Percentiles rank a stretch among this genome's conserved stretches.
Evolutionary conservation across 2,113 vertebrate genomes (phyloP).

Genomic region (Megaleporinus macrocephalus): DNA sequence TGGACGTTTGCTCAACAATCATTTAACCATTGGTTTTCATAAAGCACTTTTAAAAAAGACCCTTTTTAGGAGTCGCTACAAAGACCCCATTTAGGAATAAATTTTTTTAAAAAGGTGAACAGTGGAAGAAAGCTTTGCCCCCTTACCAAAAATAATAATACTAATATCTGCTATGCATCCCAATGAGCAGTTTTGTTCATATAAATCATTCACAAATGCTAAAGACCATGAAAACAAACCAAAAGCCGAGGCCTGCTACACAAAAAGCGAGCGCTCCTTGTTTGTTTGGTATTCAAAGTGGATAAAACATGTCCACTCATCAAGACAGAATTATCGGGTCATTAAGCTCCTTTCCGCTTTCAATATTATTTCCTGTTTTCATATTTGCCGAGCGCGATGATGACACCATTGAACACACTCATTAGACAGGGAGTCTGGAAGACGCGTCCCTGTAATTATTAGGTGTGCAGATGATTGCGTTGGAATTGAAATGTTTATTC

Average conservation of each 20-base stretch:
- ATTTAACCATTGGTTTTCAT: no score
- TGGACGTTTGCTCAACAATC: no score
- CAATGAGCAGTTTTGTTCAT: background rate
- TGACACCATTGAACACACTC: slow-evolving; percentile 93
- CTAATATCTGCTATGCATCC: background rate
- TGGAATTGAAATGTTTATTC: slow-evolving; percentile 89
- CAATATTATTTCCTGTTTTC: slow-evolving; percentile 52
- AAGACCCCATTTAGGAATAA: background rate
- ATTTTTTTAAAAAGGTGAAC: background rate
- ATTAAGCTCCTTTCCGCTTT: slow-evolving; percentile 45
- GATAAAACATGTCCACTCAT: slow-evolving; percentile 4
- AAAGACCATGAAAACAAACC: background rate
- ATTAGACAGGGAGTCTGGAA: slow-evolving; percentile 90
- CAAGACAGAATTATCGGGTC: slow-evolving; percentile 33
- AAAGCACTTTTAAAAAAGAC: no score
- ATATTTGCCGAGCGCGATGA: slow-evolving; percentile 51
- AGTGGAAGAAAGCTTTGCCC: background rate
- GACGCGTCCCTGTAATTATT: slow-evolving; percentile 91
- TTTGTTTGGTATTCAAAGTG: slow-evolving; percentile 23
- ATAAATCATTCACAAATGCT: background rate
- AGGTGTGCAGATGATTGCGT: slow-evolving; percentile 86
- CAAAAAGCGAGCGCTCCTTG: background rate
- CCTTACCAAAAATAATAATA: no score
- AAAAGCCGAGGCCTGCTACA: background rate
- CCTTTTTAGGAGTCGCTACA: background rate